Conservation (phyloP, 2,797 vertebrate species). For the Schizopygopsis malacanthus region DNA sequence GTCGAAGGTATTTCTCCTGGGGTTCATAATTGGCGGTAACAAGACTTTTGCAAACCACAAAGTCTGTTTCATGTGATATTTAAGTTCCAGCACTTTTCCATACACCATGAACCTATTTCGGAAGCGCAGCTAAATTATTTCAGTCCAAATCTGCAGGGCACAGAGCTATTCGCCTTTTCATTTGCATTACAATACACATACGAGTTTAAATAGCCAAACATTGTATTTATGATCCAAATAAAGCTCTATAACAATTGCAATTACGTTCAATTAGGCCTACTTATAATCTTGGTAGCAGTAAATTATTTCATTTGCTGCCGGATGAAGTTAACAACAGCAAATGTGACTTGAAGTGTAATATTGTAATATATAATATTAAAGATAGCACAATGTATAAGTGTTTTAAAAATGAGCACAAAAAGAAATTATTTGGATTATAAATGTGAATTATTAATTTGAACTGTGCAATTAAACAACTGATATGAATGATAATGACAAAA, state of each 20-base stretch:
- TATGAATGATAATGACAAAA: neutral
- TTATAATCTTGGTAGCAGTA: neutral
- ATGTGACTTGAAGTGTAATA: neutral
- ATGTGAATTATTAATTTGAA: neutral
- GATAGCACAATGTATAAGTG: neutral
- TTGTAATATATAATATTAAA: neutral
- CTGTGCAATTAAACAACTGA: neutral
- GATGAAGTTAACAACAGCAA: neutral
- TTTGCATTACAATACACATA: slow-evolving; percentile 14
- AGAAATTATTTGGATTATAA: neutral
- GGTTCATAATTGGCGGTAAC: slow-evolving; percentile 42
- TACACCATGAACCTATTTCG: neutral
- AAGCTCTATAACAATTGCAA: neutral
- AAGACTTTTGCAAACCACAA: slow-evolving; percentile 34
- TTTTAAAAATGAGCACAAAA: neutral
- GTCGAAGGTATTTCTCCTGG: slow-evolving; percentile 63
- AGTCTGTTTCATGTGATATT: slow-evolving; percentile 27
- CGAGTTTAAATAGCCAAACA: neutral
- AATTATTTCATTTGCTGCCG: neutral
- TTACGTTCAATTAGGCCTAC: neutral
- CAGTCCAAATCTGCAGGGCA: neutral
- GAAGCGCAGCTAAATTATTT: slow-evolving; percentile 8
- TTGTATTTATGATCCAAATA: neutral
- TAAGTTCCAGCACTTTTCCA: slow-evolving; percentile 17
- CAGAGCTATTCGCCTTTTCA: neutral